Evolutionary conservation across 2,113 vertebrate species (phyloP), one percentile per base, ranked within the genome.

Genomic region (Sclerurus mexicanus): DNA sequence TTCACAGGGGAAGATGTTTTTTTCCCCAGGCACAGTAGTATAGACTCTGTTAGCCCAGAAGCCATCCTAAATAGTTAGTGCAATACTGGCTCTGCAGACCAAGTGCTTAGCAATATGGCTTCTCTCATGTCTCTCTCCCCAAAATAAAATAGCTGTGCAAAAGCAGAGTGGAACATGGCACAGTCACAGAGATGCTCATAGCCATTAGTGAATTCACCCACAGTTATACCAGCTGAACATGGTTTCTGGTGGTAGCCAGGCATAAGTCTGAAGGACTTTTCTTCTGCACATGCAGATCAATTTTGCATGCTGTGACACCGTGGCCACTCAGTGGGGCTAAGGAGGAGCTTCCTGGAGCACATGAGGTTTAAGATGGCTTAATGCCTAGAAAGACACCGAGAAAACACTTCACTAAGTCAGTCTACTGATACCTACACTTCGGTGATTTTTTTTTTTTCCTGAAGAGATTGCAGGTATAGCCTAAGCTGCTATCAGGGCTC

Each of bases 131-230:
- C 20, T 21, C 7, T 56, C 9, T 60, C 14, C 19, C 3, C 31
- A 73, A 0, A 64, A 66, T 44, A 73, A 95, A 78, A 84, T 11
- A 85, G 9, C 58, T 88, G 19, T 37, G 42, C 31, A 94, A 94
- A 89, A 81, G 33, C 42, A 75, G 33, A 35, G 18, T 7, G 24
- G 35, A 75, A 74, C 80, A 80, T 1, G 0, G 49, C 33, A 56
- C 0, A 0, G 10, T 83, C 19, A 68, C 0, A 1, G 22, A 77
- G 58, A 52, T 64, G 14, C 20, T 33, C 2, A 0, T 9, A 22
- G 24, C 28, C 4, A 3, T 35, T 27, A 46, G 5, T 16, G 47
- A 85, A 28, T 39, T 73, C 23, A 35, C 19, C 10, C 53, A 16
- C 17, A 63, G 30, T 27, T 75, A 50, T 1, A 42, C 20, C 10